Evolutionary conservation across 2,113 vertebrate genomes (phyloP), one percentile per base, ranked within the genome.

Genomic region (Sylvicapra grimmia): DNA sequence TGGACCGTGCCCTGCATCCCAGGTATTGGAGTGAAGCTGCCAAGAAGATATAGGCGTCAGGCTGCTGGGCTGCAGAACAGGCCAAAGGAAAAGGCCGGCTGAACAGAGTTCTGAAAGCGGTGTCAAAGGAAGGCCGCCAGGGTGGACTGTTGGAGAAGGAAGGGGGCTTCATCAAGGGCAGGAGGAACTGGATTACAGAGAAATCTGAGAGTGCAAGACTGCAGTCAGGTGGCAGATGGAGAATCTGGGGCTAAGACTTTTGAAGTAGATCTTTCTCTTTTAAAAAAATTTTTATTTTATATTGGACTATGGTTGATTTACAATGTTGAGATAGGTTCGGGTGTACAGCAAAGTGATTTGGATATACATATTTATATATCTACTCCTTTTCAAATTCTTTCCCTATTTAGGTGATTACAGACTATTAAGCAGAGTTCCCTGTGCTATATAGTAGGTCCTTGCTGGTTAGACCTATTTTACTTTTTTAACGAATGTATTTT

Each of bases 91-190:
- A 75, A 77, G 16, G 19, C 5, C 4, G 3, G 47, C 51, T 25
- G 21, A 51, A 61, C 14, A 10, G 56, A 85, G 72, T 1, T 25
- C 47, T 75, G 13, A 40, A 25, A 84, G n/a, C 19, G 8, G 80
- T 5, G 65, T 18, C 53, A 51, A n/a, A 84, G 27, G 53, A 51
- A 40, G 51, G 54, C 11, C 4, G 12, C 49, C 10, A 2, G 29
- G 33, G 54, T 27, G 13, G 31, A 63, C 72, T 49, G 29, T 6
- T 29, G 31, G 47, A 88, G 12, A 36, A 19, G 31, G 27, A 51
- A 27, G 6, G 51, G 23, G 53, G 33, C 21, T 47, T 10, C 19
- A 9, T 0, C 5, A 3, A n/a, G 6, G 36, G 8, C 33, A 27
- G 40, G 10, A 68, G 23, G 19, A 72, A 54, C 63, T 2, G n/a